phyloP scores from a whole-genome alignment of 53 echinoderm and acorn worm species.

The Stichopus horrens region DNA sequence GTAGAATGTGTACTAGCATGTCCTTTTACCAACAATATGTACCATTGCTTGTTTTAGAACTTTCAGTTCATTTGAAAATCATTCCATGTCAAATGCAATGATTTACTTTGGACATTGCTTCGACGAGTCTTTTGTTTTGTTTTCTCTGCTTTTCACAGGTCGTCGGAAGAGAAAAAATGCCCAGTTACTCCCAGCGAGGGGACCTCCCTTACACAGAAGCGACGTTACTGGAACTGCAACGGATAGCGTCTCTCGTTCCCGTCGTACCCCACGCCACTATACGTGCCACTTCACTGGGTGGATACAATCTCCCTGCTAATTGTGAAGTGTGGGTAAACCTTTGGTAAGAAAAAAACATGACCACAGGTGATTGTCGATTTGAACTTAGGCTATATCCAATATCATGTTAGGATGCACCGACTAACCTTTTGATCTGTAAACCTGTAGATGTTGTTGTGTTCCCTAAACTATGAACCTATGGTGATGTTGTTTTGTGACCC shows the following conservation, averaged over 20 bases:
- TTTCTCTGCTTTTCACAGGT: slow-evolving; percentile 29
- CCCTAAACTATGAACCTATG: too few relatives aligned
- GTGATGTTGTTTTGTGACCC: too few relatives aligned
- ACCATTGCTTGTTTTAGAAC: too few relatives aligned
- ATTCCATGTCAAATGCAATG: too few relatives aligned
- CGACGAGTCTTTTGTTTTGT: background rate
- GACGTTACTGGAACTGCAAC: slow-evolving; percentile 41
- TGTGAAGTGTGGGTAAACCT: slow-evolving; percentile 34
- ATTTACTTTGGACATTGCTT: background rate
- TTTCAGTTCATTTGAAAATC: too few relatives aligned
- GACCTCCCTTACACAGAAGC: slow-evolving; percentile 52
- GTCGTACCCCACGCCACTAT: slow-evolving; percentile 44
- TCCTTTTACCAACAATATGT: too few relatives aligned
- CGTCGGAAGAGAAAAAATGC: slow-evolving; percentile 41
- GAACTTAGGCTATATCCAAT: too few relatives aligned
- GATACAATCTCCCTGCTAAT: slow-evolving; percentile 44
- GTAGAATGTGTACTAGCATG: too few relatives aligned
- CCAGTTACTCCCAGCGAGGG: slow-evolving; percentile 5
- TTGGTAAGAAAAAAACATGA: background rate
- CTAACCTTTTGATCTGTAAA: too few relatives aligned
- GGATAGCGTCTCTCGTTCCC: slow-evolving; percentile 35
- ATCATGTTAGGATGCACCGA: too few relatives aligned
- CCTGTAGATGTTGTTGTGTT: too few relatives aligned
- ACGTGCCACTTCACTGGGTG: slow-evolving; percentile 12
- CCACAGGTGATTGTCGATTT: too few relatives aligned